Base-by-base conservation (phyloP, 2,888 invertebrate species). In the Allacma fusca region DNA sequence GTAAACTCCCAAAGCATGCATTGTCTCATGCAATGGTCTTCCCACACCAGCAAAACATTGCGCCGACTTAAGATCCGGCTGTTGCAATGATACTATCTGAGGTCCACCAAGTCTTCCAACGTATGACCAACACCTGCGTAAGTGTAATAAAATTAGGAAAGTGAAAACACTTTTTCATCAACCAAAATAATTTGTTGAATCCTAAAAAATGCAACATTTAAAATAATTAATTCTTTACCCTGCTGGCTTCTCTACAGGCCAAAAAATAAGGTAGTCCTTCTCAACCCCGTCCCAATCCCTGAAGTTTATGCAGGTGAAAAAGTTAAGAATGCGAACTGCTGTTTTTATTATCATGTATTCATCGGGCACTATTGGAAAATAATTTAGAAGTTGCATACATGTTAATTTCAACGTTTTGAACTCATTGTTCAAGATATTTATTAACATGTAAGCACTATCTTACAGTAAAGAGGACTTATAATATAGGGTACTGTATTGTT, bases 1-100 rank as follows among this genome's bases (percentile, higher is more conserved):
- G 86, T 93, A 93, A 78, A 94, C 91, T 12, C 94, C 93, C n/a
- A 93, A 87, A 0, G 92, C 91, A 85, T 94, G 94, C 90, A 94
- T 91, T 44, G 94, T 86, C 86, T 94, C 94, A 86, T 94, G 94
- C 82, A 93, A 90, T n/a, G 93, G 91, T 80, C 92, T 89, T 0
- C 26, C 26, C n/a, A 50, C 24, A 40, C 87, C 89, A 64, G 91
- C 91, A 67, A 92, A 88, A 85, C 92, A 92, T 80, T 91, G 91
- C 0, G 89, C 89, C 21, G 91, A 90, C 1, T 85, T 88, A 16
- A 87, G 86, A 82, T 91, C 90, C 0, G 91, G 91, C 0, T 89
- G 88, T 85, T 91, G 91, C 62, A 94, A 86, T 0, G 92, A 91
- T 0, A 94, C 88, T 1, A 92, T 89, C 86, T 94, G 94, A 16